Conservation (phyloP, 2,113 vertebrate genomes). For the Neotragus moschatus region DNA sequence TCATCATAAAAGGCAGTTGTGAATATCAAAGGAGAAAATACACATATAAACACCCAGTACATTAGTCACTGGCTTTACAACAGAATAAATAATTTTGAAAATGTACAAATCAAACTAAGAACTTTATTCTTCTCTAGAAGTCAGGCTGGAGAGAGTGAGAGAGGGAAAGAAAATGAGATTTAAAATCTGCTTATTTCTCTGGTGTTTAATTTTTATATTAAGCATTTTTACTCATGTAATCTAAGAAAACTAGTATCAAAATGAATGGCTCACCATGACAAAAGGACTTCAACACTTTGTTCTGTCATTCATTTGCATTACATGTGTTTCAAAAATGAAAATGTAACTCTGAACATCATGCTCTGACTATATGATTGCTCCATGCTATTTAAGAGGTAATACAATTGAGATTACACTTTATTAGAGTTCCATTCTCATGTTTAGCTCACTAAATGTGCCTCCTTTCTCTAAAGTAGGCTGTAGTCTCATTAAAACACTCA, state of each 20-base stretch:
- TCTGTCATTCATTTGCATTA: neutral
- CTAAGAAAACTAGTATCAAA: neutral
- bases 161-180: neutral
- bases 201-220: neutral
- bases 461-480: neutral
- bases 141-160: neutral
- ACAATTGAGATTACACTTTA: neutral
- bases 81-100: neutral
- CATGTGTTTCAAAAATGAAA: neutral
- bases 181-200: neutral
- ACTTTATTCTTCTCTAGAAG: neutral
- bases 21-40: neutral
- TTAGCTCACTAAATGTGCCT: neutral
- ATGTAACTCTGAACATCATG: neutral
- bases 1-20: neutral
- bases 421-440: neutral
- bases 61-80: neutral
- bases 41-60: neutral
- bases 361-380: neutral
- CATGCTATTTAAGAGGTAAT: neutral
- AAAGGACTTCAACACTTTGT: neutral
- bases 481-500: neutral
- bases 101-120: neutral
- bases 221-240: neutral
- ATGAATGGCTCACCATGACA: neutral